Evolutionary conservation across 2,113 vertebrate species (phyloP), one percentile per base, ranked within the genome.

Genomic region (Alethe diademata): DNA sequence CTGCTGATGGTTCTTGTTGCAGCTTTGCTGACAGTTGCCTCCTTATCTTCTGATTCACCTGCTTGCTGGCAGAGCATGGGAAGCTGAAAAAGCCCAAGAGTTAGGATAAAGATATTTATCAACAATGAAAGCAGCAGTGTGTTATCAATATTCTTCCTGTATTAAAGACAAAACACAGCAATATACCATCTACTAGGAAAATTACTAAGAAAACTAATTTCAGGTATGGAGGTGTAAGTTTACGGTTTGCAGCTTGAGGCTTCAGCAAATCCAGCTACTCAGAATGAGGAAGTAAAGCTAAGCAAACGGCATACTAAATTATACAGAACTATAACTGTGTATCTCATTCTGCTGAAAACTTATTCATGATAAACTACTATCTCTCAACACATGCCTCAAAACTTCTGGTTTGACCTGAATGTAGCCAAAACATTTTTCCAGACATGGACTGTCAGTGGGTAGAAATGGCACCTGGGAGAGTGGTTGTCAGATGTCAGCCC

Each of bases 391-490:
- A 16, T 17, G 0, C 36, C 26, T 54, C 42, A 40, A 42, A 36
- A 42, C 7, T 36, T 64, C 15, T 67, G 58, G 14, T 61, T 74
- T 74, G 3, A 26, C 47, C 23, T 22, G 33, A 54, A 45, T 38
- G 35, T 62, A 47, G 38, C 19, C 40, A 58, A 74, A 80, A 4
- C 16, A 3, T 38, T 84, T 84, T 84, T 70, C 33, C 10, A 19
- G 57, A 42, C 1, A 0, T 2, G 2, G 36, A 10, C 22, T 80
- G 36, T 11, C 22, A 40, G 1, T 3, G n/a, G 11, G 8, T 66
- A 53, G 25, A 87, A 87, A 40, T 13, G 40, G 23, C 5, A 48
- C 18, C 22, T 56, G 3, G 2, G 31, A 40, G n/a, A 48, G 22
- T 48, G 22, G 11, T 6, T 71, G 40, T 40, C 40, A 54, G 26